Conservation (phyloP, 1,140 invertebrate species). For the Telenomus remus region DNA sequence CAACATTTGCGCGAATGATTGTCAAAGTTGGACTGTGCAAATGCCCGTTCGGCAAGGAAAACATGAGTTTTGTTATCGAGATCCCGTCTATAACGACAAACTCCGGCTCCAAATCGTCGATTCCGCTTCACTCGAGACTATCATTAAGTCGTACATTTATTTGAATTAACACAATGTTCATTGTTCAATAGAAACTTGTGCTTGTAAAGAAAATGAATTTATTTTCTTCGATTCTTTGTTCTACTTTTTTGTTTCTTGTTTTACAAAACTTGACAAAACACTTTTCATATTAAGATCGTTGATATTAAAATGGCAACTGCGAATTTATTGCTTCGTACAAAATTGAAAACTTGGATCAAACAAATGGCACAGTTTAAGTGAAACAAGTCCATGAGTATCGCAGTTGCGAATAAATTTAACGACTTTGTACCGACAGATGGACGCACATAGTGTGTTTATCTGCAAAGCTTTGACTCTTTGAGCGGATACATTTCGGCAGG, state of each 20-base stretch:
- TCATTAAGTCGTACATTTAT: neutral
- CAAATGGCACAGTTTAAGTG: constrained; percentile 14
- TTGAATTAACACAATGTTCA: too few relatives aligned
- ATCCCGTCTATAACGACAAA: constrained; percentile 35
- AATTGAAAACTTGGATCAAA: constrained; percentile 1
- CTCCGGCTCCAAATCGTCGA: constrained; percentile 54
- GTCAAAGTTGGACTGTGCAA: constrained; percentile 19
- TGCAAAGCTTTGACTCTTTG: constrained; percentile 23
- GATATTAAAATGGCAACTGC: too few relatives aligned
- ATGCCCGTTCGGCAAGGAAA: constrained; percentile 19
- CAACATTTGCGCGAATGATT: constrained; percentile 32
- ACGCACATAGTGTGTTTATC: constrained; percentile 23
- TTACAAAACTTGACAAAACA: too few relatives aligned
- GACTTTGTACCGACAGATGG: constrained; percentile 9
- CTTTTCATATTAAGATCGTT: too few relatives aligned
- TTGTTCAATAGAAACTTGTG: too few relatives aligned
- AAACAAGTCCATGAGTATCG: constrained; percentile 13
- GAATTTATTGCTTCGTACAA: too few relatives aligned
- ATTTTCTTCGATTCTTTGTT: too few relatives aligned
- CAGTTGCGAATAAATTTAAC: constrained; percentile 18
- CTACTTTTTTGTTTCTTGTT: too few relatives aligned
- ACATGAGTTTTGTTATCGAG: constrained; percentile 43
- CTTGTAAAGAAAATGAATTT: too few relatives aligned
- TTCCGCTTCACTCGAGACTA: constrained; percentile 58
- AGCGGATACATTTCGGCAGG: constrained; percentile 8